Evolutionary conservation across 2,797 vertebrate species (phyloP).

Genomic region (Meriones psammophilus): DNA sequence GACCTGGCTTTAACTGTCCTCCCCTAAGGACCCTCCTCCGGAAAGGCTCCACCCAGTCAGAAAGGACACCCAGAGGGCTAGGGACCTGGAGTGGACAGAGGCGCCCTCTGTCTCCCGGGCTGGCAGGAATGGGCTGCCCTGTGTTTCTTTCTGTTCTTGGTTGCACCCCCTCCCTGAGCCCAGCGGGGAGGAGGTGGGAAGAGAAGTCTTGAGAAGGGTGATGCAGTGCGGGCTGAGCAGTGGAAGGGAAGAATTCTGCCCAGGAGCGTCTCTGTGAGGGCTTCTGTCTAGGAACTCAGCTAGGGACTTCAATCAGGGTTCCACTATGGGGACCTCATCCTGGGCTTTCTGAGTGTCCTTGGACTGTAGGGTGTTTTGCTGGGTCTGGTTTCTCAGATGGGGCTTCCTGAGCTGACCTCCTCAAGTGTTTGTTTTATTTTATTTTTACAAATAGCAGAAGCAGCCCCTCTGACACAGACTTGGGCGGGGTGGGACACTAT

Average conservation of each 20-base stretch:
- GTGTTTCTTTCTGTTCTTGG: slow-evolving; percentile 53
- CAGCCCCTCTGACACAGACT: not conserved
- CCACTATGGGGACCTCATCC: not conserved
- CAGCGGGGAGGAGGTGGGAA: not conserved
- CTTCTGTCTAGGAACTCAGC: not conserved
- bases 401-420: not conserved
- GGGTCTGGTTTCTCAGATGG: not conserved
- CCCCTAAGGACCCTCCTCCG: not conserved
- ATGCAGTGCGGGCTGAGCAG: not conserved
- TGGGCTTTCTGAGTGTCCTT: not conserved
- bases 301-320: not conserved
- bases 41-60: slow-evolving; percentile 72
- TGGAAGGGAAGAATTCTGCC: not conserved
- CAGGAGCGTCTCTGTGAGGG: not conserved
- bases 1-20: slow-evolving; percentile 73
- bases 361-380: not conserved
- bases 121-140: slow-evolving; percentile 53
- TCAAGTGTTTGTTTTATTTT: not conserved
- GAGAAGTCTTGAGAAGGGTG: not conserved
- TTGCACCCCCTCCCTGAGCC: not conserved
- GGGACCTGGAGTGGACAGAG: slow-evolving; percentile 78
- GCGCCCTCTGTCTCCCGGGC: slow-evolving; percentile 81
- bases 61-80: slow-evolving; percentile 67
- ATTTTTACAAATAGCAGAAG: not conserved
- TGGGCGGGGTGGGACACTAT: not conserved